phyloP scores from a whole-genome alignment of 2,113 vertebrate species.

The Hystrix brachyura region DNA sequence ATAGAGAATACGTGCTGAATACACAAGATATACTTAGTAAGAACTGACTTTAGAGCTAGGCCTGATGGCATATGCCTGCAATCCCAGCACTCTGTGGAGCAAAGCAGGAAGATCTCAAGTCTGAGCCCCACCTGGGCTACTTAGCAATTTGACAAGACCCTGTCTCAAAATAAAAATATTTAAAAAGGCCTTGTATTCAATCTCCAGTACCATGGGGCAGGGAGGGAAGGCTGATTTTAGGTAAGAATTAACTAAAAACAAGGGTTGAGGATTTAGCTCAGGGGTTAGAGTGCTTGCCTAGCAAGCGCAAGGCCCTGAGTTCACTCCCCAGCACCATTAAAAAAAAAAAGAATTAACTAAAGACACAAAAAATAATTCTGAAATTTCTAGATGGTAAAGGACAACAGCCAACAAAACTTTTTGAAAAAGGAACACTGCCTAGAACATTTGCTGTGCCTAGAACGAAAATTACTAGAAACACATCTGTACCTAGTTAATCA shows the following conservation, averaged over 20 bases:
- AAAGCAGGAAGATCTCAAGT: not conserved
- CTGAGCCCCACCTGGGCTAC: not conserved
- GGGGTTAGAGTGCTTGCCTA: too few species aligned
- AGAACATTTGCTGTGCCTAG: not conserved
- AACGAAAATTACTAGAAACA: not conserved
- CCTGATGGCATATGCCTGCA: not conserved
- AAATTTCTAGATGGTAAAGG: not conserved
- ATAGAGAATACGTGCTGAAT: constrained; percentile 2
- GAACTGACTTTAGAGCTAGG: not conserved
- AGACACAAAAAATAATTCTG: not conserved
- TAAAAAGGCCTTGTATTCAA: not conserved
- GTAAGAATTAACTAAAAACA: not conserved
- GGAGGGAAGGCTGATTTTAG: not conserved
- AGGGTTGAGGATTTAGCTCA: too few species aligned
- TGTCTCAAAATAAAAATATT: not conserved
- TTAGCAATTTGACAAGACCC: not conserved
- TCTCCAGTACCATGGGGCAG: not conserved
- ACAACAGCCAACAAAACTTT: constrained; percentile 9
- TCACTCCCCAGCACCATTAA: too few species aligned
- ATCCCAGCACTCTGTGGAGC: not conserved
- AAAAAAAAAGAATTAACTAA: not conserved
- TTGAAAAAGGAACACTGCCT: not conserved
- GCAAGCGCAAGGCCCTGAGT: too few species aligned
- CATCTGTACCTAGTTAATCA: not conserved
- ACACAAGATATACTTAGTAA: not conserved